Conservation (phyloP, 1,140 invertebrate species). For the Euglossa dilemma region DNA sequence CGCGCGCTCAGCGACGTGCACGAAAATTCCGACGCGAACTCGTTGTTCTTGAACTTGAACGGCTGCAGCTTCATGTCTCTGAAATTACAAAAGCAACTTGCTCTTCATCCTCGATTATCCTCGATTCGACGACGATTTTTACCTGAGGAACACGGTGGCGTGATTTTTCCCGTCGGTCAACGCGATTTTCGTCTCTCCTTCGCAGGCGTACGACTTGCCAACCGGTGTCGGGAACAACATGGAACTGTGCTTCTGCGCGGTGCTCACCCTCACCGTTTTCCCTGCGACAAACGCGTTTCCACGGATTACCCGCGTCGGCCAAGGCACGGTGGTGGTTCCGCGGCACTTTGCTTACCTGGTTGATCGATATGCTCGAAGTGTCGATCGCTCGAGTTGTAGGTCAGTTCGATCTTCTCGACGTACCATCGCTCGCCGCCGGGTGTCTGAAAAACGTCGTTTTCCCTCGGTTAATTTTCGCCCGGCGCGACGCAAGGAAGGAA, state of each 20-base stretch:
- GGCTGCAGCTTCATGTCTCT: slow-evolving; percentile 85
- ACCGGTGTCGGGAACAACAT: slow-evolving; percentile 92
- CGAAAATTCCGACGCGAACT: slow-evolving; percentile 84
- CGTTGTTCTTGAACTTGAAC: slow-evolving; percentile 86
- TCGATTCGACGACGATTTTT: too few species aligned
- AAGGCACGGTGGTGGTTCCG: not conserved
- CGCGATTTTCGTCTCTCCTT: slow-evolving; percentile 84
- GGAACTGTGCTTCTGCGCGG: slow-evolving; percentile 83
- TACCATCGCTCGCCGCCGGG: slow-evolving; percentile 94
- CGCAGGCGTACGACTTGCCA: slow-evolving; percentile 91
- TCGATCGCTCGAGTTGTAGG: slow-evolving; percentile 83
- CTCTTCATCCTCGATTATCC: too few species aligned
- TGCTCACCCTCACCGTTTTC: slow-evolving; percentile 83
- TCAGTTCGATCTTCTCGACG: slow-evolving; percentile 88
- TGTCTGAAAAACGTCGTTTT: slow-evolving; percentile 83
- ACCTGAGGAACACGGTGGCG: slow-evolving; percentile 77
- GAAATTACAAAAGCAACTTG: slow-evolving; percentile 60
- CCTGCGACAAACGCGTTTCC: slow-evolving; percentile 67
- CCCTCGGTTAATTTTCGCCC: too few species aligned
- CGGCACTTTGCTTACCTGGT: slow-evolving; percentile 76
- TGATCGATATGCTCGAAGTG: slow-evolving; percentile 83
- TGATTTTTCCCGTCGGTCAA: slow-evolving; percentile 76
- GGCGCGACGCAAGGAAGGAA: too few species aligned
- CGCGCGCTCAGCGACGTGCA: slow-evolving; percentile 81
- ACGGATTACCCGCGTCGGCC: not conserved